A percentile compares a stretch with the other conserved stretches of the same genome.
phyloP scores from a whole-genome alignment of 2,888 invertebrate genomes.

The Drosophila incognita region DNA sequence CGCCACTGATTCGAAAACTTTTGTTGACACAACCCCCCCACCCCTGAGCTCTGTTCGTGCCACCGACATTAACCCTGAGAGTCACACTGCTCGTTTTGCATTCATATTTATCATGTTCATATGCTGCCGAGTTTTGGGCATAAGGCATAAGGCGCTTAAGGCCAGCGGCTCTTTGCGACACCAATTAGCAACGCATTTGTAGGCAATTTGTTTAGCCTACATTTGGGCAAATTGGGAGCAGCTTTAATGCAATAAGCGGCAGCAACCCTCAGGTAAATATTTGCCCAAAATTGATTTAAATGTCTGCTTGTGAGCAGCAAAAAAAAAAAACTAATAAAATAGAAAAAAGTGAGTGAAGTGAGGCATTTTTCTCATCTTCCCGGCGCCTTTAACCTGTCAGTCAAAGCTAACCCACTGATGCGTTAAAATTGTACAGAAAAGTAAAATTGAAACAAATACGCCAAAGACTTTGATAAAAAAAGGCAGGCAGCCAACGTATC shows the following conservation, averaged over 20 bases:
- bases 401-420: conserved; percentile 81
- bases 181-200: conserved; percentile 75
- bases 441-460: conserved; percentile 77
- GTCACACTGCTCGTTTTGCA: conserved; percentile 30
- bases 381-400: conserved; percentile 53
- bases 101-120: conserved; percentile 75
- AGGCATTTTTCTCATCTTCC: conserved; percentile 33
- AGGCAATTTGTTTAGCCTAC: conserved; percentile 64
- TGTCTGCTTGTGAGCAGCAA: conserved; percentile 25
- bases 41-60: not conserved
- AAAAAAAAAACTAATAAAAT: conserved; percentile 72
- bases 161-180: conserved; percentile 28
- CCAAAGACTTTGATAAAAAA: conserved; percentile 72
- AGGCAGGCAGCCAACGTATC: conserved; percentile 42
- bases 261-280: conserved; percentile 61
- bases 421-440: conserved; percentile 80
- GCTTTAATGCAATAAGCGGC: conserved; percentile 29
- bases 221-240: conserved; percentile 29
- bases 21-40: conserved; percentile 12
- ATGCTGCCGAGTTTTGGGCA: conserved; percentile 48
- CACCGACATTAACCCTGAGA: not conserved
- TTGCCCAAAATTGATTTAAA: conserved; percentile 51
- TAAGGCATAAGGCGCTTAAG: conserved; percentile 66
- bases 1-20: conserved; percentile 35
- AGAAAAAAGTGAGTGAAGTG: conserved; percentile 25